phyloP scores from a whole-genome alignment of 2,888 invertebrate genomes.

The Agrilus cyanescens region DNA sequence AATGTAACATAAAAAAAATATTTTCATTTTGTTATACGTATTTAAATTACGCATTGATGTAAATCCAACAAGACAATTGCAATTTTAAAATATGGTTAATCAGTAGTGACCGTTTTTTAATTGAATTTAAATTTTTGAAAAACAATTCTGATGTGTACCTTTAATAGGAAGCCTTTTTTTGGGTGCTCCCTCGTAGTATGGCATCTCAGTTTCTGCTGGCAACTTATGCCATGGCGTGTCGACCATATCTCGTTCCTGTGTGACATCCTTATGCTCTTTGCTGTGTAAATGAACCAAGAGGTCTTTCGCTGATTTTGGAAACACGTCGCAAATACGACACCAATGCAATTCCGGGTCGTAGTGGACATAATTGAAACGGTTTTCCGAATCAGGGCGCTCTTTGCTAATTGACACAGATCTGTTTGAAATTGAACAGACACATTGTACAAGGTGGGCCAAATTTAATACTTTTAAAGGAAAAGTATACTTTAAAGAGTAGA shows the following conservation, averaged over 20 bases:
- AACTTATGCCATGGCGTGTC: slow-evolving; percentile 69
- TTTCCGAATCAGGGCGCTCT: slow-evolving; percentile 14
- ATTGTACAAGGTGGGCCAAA: too few species aligned
- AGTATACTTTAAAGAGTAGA: too few species aligned
- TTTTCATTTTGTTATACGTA: too few species aligned
- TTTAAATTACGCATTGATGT: too few species aligned
- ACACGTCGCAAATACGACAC: slow-evolving; percentile 78
- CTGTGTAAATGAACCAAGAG: slow-evolving; percentile 74
- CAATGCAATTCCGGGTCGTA: slow-evolving; percentile 86
- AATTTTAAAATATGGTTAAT: too few species aligned
- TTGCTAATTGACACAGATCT: slow-evolving; percentile 7
- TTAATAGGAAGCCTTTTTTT: slow-evolving; percentile 72
- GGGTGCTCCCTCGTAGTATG: slow-evolving; percentile 56
- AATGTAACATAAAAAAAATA: too few species aligned
- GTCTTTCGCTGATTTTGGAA: slow-evolving; percentile 77
- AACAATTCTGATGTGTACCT: slow-evolving; percentile 39
- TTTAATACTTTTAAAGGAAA: too few species aligned
- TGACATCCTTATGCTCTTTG: slow-evolving; percentile 57
- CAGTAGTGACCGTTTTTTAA: too few species aligned
- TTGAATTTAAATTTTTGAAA: too few species aligned
- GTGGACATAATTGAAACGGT: slow-evolving; percentile 63
- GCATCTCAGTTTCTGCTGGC: slow-evolving; percentile 50
- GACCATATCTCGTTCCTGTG: slow-evolving; percentile 45
- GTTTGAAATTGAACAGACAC: too few species aligned
- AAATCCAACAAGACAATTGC: too few species aligned